Conservation (phyloP, 2,888 invertebrate species). For the Timandra comae region DNA sequence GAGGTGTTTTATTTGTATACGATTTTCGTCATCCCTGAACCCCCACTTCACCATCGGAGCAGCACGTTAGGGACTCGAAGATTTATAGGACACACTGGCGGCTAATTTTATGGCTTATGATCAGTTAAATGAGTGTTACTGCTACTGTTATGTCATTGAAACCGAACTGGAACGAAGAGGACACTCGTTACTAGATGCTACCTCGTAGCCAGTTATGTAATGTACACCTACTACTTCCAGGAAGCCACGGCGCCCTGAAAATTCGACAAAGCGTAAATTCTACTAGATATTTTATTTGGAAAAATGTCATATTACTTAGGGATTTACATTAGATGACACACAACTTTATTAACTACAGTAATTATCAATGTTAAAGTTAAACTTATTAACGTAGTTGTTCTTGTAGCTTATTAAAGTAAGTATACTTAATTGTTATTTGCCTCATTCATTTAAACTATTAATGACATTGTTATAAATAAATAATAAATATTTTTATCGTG, state of each 20-base stretch:
- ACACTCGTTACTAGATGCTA: constrained; percentile 11
- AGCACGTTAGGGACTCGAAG: constrained; percentile 24
- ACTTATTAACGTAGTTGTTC: too few relatives aligned
- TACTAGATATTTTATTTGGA: too few relatives aligned
- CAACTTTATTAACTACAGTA: too few relatives aligned
- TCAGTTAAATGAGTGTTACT: constrained; percentile 20
- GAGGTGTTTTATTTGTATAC: constrained; percentile 62
- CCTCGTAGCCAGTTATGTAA: constrained; percentile 18
- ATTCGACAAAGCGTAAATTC: constrained; percentile 11
- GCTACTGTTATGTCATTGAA: constrained; percentile 27
- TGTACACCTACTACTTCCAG: constrained; percentile 20
- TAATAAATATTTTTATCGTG: constrained; percentile 28
- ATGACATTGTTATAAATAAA: constrained; percentile 22
- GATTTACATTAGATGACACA: too few relatives aligned
- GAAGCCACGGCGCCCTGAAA: constrained; percentile 24
- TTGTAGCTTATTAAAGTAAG: too few relatives aligned
- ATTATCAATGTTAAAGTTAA: too few relatives aligned
- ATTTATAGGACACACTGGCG: constrained; percentile 9
- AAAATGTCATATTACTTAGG: too few relatives aligned
- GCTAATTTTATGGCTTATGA: constrained; percentile 20
- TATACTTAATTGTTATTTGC: too few relatives aligned
- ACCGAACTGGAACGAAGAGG: constrained; percentile 24
- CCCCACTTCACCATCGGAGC: constrained; percentile 42
- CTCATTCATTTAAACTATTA: not conserved
- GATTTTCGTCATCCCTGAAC: constrained; percentile 71